These are phyloP conservation scores for Bufo bufo DNA, from an alignment of 2,113 vertebrate genomes.

Conservation along the genomic window DNA sequence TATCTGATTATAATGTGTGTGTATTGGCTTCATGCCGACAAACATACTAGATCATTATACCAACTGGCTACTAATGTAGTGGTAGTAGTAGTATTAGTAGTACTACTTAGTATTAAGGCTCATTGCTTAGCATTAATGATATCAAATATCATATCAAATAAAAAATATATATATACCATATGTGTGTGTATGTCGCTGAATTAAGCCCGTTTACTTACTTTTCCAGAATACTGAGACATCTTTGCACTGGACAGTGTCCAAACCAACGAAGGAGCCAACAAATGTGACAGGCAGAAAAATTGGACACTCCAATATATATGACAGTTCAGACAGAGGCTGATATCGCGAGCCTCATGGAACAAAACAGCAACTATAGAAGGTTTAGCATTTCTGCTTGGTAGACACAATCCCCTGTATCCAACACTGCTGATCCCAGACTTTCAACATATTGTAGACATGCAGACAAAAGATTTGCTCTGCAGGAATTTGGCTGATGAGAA, in stretches of 20 bases:
- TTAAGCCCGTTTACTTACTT: constrained; percentile 76
- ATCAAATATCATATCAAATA: too few relatives aligned
- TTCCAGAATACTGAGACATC: constrained; percentile 90
- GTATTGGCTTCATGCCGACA: too few relatives aligned
- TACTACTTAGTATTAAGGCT: too few relatives aligned
- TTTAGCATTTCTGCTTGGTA: constrained; percentile 76
- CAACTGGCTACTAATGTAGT: too few relatives aligned
- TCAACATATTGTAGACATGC: constrained; percentile 69
- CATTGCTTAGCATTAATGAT: too few relatives aligned
- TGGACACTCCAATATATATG: constrained; percentile 79
- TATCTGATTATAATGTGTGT: too few relatives aligned
- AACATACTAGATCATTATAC: too few relatives aligned
- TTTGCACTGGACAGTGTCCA: constrained; percentile 72
- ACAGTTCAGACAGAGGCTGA: constrained; percentile 46
- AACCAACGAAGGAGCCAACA: constrained; percentile 69
- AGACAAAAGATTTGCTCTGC: constrained; percentile 84
- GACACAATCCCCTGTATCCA: constrained; percentile 68
- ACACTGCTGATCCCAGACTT: constrained; percentile 81
- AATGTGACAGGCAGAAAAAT: constrained; percentile 65
- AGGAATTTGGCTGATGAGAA: constrained; percentile 69
- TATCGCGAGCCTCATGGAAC: constrained; percentile 63
- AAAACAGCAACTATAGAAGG: constrained; percentile 72
- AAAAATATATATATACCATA: background rate
- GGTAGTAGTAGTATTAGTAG: too few relatives aligned
- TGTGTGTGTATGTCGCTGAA: background rate